These are phyloP conservation scores for Larimichthys crocea DNA, from an alignment of 2,113 vertebrate species.

Conservation along the genomic window DNA sequence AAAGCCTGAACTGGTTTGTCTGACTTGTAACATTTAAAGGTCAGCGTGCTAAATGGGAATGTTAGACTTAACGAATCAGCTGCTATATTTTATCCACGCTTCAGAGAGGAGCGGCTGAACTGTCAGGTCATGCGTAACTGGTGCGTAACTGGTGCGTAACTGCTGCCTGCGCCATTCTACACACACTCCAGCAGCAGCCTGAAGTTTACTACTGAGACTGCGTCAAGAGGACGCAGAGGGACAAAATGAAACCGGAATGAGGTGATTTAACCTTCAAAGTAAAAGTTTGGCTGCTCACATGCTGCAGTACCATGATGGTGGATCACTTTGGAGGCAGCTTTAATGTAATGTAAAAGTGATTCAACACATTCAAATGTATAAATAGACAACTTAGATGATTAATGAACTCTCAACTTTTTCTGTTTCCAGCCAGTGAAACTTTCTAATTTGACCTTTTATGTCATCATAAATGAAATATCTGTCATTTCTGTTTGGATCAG, in stretches of 20 bases:
- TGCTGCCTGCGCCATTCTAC: neutral
- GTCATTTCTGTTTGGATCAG: neutral
- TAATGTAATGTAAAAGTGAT: too few relatives aligned
- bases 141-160: conserved; percentile 19
- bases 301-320: too few relatives aligned
- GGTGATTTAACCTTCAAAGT: conserved; percentile 6
- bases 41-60: conserved; percentile 24
- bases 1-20: conserved; percentile 11
- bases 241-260: neutral
- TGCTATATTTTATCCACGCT: conserved; percentile 42
- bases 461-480: too few relatives aligned
- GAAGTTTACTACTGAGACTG: conserved; percentile 1
- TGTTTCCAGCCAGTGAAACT: neutral
- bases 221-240: neutral
- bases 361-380: too few relatives aligned
- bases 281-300: neutral
- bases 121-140: conserved; percentile 45
- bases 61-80: conserved; percentile 40
- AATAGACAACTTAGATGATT: too few relatives aligned
- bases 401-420: neutral
- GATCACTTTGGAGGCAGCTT: too few relatives aligned
- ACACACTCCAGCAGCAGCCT: neutral
- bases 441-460: neutral
- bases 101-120: neutral
- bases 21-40: conserved; percentile 1